These are phyloP conservation scores for Cacoxenus indagator DNA, from an alignment of 2,888 invertebrate genomes.

Conservation along the genomic window DNA sequence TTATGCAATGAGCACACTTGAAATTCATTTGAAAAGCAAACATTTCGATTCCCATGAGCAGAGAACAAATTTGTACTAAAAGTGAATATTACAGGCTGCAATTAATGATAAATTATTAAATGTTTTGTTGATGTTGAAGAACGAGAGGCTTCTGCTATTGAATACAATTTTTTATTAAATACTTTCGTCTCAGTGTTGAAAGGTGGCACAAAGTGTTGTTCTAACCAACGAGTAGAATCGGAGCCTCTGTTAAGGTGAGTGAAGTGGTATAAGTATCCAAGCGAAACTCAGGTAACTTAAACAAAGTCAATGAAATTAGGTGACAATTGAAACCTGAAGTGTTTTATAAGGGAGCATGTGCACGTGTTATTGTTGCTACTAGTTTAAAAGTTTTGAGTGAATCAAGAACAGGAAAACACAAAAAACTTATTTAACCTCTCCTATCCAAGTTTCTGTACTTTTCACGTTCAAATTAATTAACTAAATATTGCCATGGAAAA, in stretches of 20 bases:
- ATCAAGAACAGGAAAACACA: conserved; percentile 25
- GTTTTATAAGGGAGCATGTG: conserved; percentile 5
- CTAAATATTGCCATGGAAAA: too few relatives aligned
- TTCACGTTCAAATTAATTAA: too few relatives aligned
- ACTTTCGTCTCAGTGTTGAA: background rate
- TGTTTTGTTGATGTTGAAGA: conserved; percentile 1
- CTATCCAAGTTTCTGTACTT: too few relatives aligned
- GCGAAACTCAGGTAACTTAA: conserved; percentile 1
- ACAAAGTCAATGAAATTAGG: conserved; percentile 24
- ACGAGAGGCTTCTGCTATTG: background rate
- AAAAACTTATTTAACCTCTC: too few relatives aligned
- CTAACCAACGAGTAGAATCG: too few relatives aligned
- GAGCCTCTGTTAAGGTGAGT: too few relatives aligned
- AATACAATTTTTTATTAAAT: conserved; percentile 1
- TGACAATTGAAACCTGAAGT: conserved; percentile 22
- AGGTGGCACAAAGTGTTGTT: background rate
- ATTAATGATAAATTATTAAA: conserved; percentile 19
- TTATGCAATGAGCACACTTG: conserved; percentile 9
- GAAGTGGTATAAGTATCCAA: background rate
- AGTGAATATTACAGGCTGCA: background rate
- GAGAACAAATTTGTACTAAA: conserved; percentile 4
- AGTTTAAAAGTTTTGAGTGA: conserved; percentile 21
- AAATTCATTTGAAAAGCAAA: conserved; percentile 7
- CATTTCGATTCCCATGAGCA: conserved; percentile 1
- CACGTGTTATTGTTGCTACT: conserved; percentile 10